phyloP scores from a whole-genome alignment of 2,888 invertebrate species.

The Tiliacea citrago region DNA sequence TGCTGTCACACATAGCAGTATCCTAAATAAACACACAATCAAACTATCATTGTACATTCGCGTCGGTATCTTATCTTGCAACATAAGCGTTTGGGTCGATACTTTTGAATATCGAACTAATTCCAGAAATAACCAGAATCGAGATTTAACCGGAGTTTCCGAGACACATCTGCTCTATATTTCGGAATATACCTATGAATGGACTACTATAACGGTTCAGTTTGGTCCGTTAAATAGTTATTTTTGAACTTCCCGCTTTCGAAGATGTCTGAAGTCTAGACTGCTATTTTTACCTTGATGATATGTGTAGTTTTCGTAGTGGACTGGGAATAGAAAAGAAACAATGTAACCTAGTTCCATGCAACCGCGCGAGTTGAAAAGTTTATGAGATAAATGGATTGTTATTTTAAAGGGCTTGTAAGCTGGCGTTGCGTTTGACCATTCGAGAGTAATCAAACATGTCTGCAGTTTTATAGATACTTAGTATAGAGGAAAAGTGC shows the following conservation, averaged over 20 bases:
- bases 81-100: constrained; percentile 60
- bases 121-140: constrained; percentile 51
- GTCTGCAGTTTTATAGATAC: neutral
- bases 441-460: neutral
- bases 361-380: constrained; percentile 1
- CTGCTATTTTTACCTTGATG: constrained; percentile 32
- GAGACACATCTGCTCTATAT: constrained; percentile 24
- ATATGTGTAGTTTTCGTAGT: constrained; percentile 19
- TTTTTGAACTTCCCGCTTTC: constrained; percentile 13
- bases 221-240: constrained; percentile 10
- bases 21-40: constrained; percentile 51
- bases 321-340: constrained; percentile 26
- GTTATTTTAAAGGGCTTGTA: neutral
- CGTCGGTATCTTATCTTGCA: constrained; percentile 61
- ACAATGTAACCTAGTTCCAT: constrained; percentile 15
- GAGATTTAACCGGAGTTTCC: constrained; percentile 16
- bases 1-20: constrained; percentile 51
- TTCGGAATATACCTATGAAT: constrained; percentile 11
- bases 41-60: constrained; percentile 43
- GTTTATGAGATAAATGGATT: neutral
- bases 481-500: neutral
- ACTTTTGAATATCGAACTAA: constrained; percentile 53
- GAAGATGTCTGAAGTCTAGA: constrained; percentile 1
- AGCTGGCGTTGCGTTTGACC: neutral
- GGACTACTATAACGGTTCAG: neutral